phyloP scores from a whole-genome alignment of 2,113 vertebrate species.

The Apus apus region DNA sequence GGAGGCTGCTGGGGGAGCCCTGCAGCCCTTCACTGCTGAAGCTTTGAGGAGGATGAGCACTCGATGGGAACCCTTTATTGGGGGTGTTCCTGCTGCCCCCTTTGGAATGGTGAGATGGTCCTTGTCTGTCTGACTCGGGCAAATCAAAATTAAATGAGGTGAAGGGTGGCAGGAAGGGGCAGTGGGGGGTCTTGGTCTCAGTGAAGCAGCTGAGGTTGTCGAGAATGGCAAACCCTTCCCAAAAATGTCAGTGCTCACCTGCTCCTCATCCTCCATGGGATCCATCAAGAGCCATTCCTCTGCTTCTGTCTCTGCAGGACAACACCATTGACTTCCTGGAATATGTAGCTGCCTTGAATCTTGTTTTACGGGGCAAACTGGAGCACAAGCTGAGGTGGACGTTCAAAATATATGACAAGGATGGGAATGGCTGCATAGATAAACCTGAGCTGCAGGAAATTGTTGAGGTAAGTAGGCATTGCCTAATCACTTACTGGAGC shows the following conservation, averaged over 20 bases:
- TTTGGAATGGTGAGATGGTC: neutral
- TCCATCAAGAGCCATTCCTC: neutral
- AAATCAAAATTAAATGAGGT: neutral
- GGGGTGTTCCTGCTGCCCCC: neutral
- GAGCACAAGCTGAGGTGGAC: constrained; percentile 97
- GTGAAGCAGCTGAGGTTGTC: neutral
- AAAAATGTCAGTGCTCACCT: neutral
- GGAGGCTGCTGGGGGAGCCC: neutral
- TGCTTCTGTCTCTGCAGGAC: constrained; percentile 76
- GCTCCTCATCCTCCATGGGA: neutral
- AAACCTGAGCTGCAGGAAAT: constrained; percentile 93
- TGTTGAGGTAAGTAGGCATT: constrained; percentile 83
- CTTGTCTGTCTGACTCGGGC: neutral
- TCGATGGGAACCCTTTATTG: neutral
- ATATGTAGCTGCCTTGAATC: constrained; percentile 92
- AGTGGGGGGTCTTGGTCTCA: neutral
- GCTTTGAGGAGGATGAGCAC: neutral
- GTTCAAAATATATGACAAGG: constrained; percentile 96
- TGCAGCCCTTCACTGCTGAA: neutral
- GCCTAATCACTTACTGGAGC: neutral
- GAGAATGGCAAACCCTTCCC: neutral
- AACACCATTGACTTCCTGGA: constrained; percentile 97
- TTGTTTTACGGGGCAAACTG: constrained; percentile 91
- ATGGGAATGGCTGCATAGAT: constrained; percentile 93
- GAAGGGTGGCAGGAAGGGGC: neutral